phyloP scores from a whole-genome alignment of 1,140 invertebrate species.

The Alviniconcha marisindica region DNA sequence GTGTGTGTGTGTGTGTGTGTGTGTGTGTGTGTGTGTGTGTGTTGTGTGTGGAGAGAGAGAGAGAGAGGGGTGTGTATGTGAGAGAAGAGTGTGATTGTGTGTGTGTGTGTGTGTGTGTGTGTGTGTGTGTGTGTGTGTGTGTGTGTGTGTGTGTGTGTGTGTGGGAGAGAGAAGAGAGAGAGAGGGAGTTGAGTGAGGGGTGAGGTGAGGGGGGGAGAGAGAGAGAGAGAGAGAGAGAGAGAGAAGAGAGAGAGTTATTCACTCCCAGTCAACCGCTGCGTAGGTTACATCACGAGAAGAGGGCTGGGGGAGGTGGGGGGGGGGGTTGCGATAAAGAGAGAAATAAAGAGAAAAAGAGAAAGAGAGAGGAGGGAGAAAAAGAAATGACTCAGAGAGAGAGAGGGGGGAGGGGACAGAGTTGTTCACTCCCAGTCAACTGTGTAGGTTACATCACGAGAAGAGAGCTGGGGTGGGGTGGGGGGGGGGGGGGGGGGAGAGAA shows the following conservation, averaged over 20 bases:
- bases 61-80: neutral
- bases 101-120: neutral
- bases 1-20: constrained; percentile 15
- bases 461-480: neutral
- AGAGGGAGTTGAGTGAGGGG: neutral
- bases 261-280: too few relatives aligned
- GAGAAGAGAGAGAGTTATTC: too few relatives aligned
- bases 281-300: too few relatives aligned
- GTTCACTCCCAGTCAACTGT: too few relatives aligned
- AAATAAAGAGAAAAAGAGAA: too few relatives aligned
- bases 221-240: neutral
- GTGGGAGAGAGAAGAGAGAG: constrained; percentile 10
- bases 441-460: too few relatives aligned
- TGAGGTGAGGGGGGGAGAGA: neutral
- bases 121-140: neutral
- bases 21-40: neutral
- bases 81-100: neutral
- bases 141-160: neutral
- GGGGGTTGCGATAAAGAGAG: too few relatives aligned
- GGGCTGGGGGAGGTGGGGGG: too few relatives aligned
- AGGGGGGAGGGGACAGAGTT: too few relatives aligned
- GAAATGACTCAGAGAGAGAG: too few relatives aligned
- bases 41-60: neutral
- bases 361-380: too few relatives aligned
- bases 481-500: neutral